phyloP scores from a whole-genome alignment of 2,113 vertebrate genomes.

The Gavia stellata region DNA sequence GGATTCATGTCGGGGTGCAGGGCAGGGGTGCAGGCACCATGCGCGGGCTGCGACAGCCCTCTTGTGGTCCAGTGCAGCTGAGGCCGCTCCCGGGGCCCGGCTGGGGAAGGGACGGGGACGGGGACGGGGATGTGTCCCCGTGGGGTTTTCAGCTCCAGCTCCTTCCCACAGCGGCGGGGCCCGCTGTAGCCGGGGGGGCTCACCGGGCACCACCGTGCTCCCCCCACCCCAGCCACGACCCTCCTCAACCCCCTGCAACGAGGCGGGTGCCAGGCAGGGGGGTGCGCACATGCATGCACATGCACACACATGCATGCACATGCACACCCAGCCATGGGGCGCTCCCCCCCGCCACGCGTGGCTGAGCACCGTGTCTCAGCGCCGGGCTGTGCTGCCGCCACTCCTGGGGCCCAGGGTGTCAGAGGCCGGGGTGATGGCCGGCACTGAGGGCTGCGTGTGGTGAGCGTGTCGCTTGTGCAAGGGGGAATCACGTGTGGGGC shows the following conservation, averaged over 20 bases:
- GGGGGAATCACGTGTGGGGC: neutral
- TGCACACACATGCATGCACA: rapidly evolving
- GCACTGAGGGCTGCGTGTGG: neutral
- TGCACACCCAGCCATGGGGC: neutral
- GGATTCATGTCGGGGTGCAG: neutral
- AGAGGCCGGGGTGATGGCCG: neutral
- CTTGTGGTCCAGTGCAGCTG: neutral
- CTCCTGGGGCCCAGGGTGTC: neutral
- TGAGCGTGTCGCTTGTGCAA: neutral
- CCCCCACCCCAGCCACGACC: neutral
- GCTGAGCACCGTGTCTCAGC: too few relatives aligned
- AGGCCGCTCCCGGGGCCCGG: neutral
- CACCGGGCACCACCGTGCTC: too few relatives aligned
- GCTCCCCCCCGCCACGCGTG: too few relatives aligned
- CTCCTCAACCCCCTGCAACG: too few relatives aligned
- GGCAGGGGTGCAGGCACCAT: neutral
- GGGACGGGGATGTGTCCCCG: too few relatives aligned
- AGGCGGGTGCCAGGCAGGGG: neutral
- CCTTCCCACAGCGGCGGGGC: neutral
- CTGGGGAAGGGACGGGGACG: neutral
- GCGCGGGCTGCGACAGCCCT: neutral
- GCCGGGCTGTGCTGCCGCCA: neutral
- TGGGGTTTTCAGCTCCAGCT: too few relatives aligned
- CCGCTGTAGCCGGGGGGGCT: too few relatives aligned
- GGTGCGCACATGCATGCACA: neutral